phyloP scores from a whole-genome alignment of 2,888 invertebrate species.

The Macroteleia sp. region DNA sequence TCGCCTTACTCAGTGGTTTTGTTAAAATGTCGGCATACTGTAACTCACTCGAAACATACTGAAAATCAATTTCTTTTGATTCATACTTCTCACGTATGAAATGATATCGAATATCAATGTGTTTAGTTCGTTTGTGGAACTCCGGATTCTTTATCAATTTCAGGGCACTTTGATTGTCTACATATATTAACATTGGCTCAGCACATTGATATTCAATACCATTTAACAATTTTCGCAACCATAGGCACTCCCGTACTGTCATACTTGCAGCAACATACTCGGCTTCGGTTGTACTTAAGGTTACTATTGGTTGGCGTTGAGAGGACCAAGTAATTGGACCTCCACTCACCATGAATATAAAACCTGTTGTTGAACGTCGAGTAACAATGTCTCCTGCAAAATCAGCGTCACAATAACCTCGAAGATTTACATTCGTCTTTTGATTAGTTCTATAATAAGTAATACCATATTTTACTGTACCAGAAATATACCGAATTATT shows the following conservation, averaged over 20 bases:
- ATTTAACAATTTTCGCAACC: too few relatives aligned
- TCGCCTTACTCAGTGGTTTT: background rate
- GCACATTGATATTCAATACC: too few relatives aligned
- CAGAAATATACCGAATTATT: slow-evolving; percentile 3
- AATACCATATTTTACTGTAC: slow-evolving; percentile 8
- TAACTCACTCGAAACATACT: background rate
- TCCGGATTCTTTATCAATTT: too few relatives aligned
- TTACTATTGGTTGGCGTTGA: background rate
- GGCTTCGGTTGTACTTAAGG: background rate
- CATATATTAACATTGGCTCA: too few relatives aligned
- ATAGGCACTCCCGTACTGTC: background rate
- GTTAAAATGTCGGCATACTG: slow-evolving; percentile 1
- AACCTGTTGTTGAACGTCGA: slow-evolving; percentile 5
- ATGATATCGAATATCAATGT: slow-evolving; percentile 28
- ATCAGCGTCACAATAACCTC: slow-evolving; percentile 10
- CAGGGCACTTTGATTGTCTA: too few relatives aligned
- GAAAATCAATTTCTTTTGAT: background rate
- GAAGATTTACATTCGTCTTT: background rate
- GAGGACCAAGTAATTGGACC: slow-evolving; percentile 4
- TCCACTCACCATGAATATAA: background rate
- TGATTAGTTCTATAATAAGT: background rate
- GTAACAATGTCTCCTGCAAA: background rate
- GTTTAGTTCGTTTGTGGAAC: too few relatives aligned
- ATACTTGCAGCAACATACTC: slow-evolving; percentile 7
- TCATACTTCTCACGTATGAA: slow-evolving; percentile 11